A percentile compares a stretch with the other conserved stretches of the same genome.
Conservation (phyloP, 2,888 invertebrate genomes). For the Drosophila sordidapex region DNA sequence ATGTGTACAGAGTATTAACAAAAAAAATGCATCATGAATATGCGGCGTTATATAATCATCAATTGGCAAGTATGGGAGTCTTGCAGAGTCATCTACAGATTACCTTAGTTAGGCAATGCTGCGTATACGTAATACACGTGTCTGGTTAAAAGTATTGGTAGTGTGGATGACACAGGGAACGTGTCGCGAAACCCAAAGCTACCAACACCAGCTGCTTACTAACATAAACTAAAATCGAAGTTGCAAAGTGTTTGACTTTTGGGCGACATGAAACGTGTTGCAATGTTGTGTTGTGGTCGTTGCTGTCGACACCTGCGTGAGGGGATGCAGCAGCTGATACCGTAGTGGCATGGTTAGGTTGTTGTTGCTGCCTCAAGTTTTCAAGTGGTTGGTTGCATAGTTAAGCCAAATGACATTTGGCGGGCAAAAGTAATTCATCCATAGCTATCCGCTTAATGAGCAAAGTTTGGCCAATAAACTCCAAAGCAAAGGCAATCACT, state of each 20-base stretch:
- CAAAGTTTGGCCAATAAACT: constrained; percentile 41
- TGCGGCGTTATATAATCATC: constrained; percentile 45
- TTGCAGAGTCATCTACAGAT: constrained; percentile 48
- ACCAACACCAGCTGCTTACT: constrained; percentile 21
- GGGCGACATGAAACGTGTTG: constrained; percentile 23
- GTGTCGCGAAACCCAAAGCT: constrained; percentile 49
- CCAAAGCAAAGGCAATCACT: constrained; percentile 5
- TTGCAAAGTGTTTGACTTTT: constrained; percentile 40
- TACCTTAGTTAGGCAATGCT: constrained; percentile 64
- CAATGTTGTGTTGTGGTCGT: constrained; percentile 17
- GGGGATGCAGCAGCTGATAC: constrained; percentile 22
- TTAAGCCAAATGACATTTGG: constrained; percentile 26
- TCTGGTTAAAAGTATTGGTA: background rate
- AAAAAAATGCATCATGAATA: constrained; percentile 4
- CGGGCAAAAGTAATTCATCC: constrained; percentile 18
- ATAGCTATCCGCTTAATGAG: constrained; percentile 44
- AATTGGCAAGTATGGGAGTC: constrained; percentile 12
- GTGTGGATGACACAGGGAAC: constrained; percentile 34
- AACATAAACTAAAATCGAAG: constrained; percentile 40
- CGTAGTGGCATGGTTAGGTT: constrained; percentile 1
- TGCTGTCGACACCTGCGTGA: constrained; percentile 50
- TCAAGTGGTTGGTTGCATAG: constrained; percentile 50
- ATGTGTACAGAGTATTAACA: background rate
- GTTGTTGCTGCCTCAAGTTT: constrained; percentile 44
- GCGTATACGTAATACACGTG: constrained; percentile 58